Conservation (phyloP, 1,140 invertebrate species). For the Sycobia sp. region DNA sequence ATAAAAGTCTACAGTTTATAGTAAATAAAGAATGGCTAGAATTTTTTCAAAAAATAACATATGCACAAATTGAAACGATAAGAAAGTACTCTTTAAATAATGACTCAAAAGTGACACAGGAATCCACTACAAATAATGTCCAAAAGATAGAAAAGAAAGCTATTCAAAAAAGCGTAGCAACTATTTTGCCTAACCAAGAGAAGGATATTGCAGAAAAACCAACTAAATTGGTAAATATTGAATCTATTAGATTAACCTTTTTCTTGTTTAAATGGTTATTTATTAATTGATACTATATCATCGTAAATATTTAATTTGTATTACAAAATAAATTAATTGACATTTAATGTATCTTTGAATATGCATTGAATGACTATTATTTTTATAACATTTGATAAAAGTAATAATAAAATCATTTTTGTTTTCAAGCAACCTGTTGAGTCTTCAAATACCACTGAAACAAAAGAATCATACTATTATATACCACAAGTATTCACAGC, state of each 20-base stretch:
- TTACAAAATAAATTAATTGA: not conserved
- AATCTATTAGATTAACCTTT: not conserved
- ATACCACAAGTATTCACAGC: slow-evolving; percentile 50
- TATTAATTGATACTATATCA: not conserved
- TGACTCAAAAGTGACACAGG: slow-evolving; percentile 42
- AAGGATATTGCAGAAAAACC: not conserved
- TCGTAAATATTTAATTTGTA: not conserved
- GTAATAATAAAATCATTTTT: not conserved
- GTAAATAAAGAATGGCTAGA: slow-evolving; percentile 64
- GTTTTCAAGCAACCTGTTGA: not conserved
- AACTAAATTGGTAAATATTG: slow-evolving; percentile 31
- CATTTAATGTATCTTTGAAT: not conserved
- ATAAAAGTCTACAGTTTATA: slow-evolving; percentile 59
- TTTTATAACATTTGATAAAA: not conserved
- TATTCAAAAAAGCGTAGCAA: slow-evolving; percentile 19
- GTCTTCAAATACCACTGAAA: not conserved
- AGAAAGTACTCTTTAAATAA: slow-evolving; percentile 55
- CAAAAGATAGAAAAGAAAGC: slow-evolving; percentile 12
- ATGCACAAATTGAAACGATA: slow-evolving; percentile 47
- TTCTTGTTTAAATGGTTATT: not conserved
- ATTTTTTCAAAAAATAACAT: slow-evolving; percentile 58
- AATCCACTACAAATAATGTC: slow-evolving; percentile 22
- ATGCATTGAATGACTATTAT: too few species aligned
- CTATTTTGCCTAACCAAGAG: slow-evolving; percentile 25
- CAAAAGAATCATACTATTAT: slow-evolving; percentile 35